These are phyloP conservation scores for Procambarus virginalis DNA, from an alignment of 1,140 invertebrate genomes.

Conservation along the genomic window DNA sequence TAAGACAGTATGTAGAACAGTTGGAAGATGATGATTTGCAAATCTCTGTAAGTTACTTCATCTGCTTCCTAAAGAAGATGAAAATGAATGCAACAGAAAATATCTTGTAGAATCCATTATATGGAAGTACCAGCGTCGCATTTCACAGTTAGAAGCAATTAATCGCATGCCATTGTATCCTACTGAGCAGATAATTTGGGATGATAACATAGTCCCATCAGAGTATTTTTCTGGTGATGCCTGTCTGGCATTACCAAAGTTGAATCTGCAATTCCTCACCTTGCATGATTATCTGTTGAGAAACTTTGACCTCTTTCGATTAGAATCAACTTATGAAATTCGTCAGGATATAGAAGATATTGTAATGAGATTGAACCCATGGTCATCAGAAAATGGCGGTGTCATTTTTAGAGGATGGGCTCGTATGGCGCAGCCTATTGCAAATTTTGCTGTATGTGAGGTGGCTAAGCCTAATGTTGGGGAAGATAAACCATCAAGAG, in stretches of 20 bases:
- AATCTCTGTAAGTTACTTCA: slow-evolving; percentile 89
- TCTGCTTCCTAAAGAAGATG: slow-evolving; percentile 82
- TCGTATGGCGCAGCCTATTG: slow-evolving; percentile 96
- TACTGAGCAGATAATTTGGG: slow-evolving; percentile 98
- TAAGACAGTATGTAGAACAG: slow-evolving; percentile 89
- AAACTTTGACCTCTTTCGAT: slow-evolving; percentile 97
- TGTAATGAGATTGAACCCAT: slow-evolving; percentile 93
- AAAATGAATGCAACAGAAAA: slow-evolving; percentile 80
- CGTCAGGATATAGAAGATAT: slow-evolving; percentile 98
- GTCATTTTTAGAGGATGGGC: slow-evolving; percentile 98
- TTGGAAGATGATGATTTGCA: slow-evolving; percentile 86
- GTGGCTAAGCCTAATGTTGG: slow-evolving; percentile 81
- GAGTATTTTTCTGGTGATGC: slow-evolving; percentile 97
- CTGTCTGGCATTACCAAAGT: slow-evolving; percentile 95
- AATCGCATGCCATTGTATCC: slow-evolving; percentile 99
- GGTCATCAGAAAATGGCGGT: slow-evolving; percentile 90
- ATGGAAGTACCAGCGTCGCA: slow-evolving; percentile 84
- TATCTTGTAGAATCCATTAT: slow-evolving; percentile 92
- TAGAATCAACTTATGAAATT: slow-evolving; percentile 99
- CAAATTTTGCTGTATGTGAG: slow-evolving; percentile 95
- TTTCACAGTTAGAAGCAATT: slow-evolving; percentile 93
- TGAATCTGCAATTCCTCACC: slow-evolving; percentile 98
- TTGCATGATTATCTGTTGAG: slow-evolving; percentile 97
- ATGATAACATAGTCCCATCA: slow-evolving; percentile 98
- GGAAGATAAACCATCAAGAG: slow-evolving; percentile 94